phyloP scores from a whole-genome alignment of 2,113 vertebrate species.

The Oncorhynchus keta region DNA sequence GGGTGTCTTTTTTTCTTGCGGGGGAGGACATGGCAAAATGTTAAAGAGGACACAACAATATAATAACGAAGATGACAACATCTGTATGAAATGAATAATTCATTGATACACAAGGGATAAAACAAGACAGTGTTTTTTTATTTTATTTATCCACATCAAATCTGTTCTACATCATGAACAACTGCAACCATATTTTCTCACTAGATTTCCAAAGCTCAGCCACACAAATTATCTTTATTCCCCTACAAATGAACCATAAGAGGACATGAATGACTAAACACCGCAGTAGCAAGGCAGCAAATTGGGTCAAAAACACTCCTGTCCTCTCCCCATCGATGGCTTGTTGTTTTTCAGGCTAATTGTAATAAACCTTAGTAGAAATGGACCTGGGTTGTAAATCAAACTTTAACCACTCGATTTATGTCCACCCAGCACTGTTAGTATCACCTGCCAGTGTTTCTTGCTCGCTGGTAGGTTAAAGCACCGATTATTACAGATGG shows the following conservation, averaged over 20 bases:
- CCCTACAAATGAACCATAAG: constrained; percentile 35
- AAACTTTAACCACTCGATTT: constrained; percentile 31
- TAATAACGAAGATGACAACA: too few species aligned
- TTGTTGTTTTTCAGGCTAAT: constrained; percentile 39
- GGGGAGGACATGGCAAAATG: neutral
- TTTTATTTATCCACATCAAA: constrained; percentile 21
- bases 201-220: constrained; percentile 27
- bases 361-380: constrained; percentile 49
- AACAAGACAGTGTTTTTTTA: too few species aligned
- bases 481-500: constrained; percentile 48
- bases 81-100: too few species aligned
- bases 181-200: constrained; percentile 3
- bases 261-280: constrained; percentile 32
- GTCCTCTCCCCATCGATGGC: constrained; percentile 35
- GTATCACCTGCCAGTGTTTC: constrained; percentile 39
- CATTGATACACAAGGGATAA: too few species aligned
- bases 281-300: constrained; percentile 7
- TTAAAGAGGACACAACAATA: too few species aligned
- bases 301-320: constrained; percentile 52
- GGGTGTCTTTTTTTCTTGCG: neutral
- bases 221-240: constrained; percentile 8
- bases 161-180: constrained; percentile 19
- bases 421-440: neutral
- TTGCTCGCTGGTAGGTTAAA: constrained; percentile 46
- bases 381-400: constrained; percentile 47